Base-by-base conservation (phyloP, 2,797 vertebrate species). In the Nannoperca obscura region DNA sequence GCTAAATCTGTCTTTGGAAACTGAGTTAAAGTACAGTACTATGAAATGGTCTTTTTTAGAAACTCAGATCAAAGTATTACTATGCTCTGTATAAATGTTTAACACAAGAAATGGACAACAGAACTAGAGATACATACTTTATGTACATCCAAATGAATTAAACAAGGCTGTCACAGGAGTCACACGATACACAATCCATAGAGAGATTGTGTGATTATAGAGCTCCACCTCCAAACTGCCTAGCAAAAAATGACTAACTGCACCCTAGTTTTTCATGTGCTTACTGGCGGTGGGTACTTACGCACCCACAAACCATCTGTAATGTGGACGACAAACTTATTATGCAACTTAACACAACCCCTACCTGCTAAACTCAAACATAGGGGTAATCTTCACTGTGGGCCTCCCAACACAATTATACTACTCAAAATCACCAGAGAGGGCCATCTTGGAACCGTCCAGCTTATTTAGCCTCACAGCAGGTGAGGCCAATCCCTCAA, bases 221-320 rank as follows among this genome's bases (percentile, higher is more conserved):
- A 64, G 62, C 19, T 0, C 46, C 30, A 30, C 19, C 62, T 15
- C 46, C 59, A 34, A 50, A n/a, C 30, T 34, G 46, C 46, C 27
- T 50, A 49, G 7, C 20, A 19, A 17, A 50, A 65, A 50, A 30
- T 36, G 20, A 1, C 13, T 22, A 65, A 22, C 30, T 50, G 30
- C 11, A 50, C 62, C 62, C 46, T 65, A 65, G 30, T 50, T 19
- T 36, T 36, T 65, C 7, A 50, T 64, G 62, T 64, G 30, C 6
- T 0, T n/a, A 14, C 62, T 50, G 30, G 61, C 1, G 3, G 19
- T 49, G 27, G 30, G 11, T 64, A 64, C 11, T 22, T 49, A 36
- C 36, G 62, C 30, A 44, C 14, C 20, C 34, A 13, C 1, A 34
- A 63, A 63, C 9, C 2, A 3, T 14, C 11, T 14, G 61, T 34